Percentiles rank a stretch among this genome's conserved stretches.
phyloP scores from a whole-genome alignment of 2,888 invertebrate species.

The Lucinisca nassula region DNA sequence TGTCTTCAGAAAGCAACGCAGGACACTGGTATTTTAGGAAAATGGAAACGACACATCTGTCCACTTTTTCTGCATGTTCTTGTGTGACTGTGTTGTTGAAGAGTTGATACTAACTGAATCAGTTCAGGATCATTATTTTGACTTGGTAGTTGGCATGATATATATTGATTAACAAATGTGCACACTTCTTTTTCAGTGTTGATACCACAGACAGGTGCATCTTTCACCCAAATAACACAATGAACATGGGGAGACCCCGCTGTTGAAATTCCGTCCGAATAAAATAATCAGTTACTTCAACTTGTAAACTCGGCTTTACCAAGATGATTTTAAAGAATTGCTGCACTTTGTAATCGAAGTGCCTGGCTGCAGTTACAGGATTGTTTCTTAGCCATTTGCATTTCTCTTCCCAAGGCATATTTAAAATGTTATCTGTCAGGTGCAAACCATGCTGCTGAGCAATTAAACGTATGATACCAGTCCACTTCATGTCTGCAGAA shows the following conservation, averaged over 20 bases:
- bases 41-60: slow-evolving; percentile 2
- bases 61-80: slow-evolving; percentile 16
- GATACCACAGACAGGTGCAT: slow-evolving; percentile 25
- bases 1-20: slow-evolving; percentile 7
- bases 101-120: background rate
- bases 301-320: background rate
- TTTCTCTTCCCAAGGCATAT: slow-evolving; percentile 55
- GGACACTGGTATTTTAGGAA: slow-evolving; percentile 41
- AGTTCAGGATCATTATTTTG: slow-evolving; percentile 13
- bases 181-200: slow-evolving; percentile 38
- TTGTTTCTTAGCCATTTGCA: slow-evolving; percentile 52
- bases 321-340: slow-evolving; percentile 37
- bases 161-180: slow-evolving; percentile 37
- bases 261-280: slow-evolving; percentile 39
- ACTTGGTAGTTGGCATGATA: slow-evolving; percentile 33
- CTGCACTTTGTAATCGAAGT: slow-evolving; percentile 64
- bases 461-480: slow-evolving; percentile 47
- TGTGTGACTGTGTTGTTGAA: slow-evolving; percentile 20
- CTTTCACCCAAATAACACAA: slow-evolving; percentile 31
- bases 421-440: slow-evolving; percentile 43
- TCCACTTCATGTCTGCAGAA: slow-evolving; percentile 52
- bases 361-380: slow-evolving; percentile 59
- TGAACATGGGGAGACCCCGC: slow-evolving; percentile 37
- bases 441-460: slow-evolving; percentile 22
- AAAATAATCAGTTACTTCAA: slow-evolving; percentile 45